Conservation (phyloP, 2,113 vertebrate species). For the Mus spicilegus region DNA sequence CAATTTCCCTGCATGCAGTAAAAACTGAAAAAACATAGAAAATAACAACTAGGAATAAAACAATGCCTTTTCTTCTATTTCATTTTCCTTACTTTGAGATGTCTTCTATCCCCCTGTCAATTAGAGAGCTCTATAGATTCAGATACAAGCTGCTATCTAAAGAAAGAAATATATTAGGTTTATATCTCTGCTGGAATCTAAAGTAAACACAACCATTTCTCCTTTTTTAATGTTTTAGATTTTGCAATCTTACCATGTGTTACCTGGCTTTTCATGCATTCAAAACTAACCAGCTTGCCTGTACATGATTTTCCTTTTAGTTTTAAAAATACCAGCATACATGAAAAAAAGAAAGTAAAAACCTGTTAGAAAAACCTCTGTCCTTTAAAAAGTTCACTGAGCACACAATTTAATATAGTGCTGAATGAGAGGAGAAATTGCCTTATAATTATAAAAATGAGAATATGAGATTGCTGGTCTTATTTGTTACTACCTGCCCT, state of each 20-base stretch:
- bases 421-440: slow-evolving; percentile 47
- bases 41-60: slow-evolving; percentile 61
- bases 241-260: slow-evolving; percentile 9
- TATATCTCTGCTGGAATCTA: slow-evolving; percentile 59
- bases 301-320: slow-evolving; percentile 23
- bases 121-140: slow-evolving; percentile 51
- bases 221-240: slow-evolving; percentile 7
- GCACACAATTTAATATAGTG: slow-evolving; percentile 16
- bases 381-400: slow-evolving; percentile 64
- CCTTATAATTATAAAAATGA: slow-evolving; percentile 44
- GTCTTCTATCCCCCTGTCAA: slow-evolving; percentile 54
- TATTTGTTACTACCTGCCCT: slow-evolving; percentile 12
- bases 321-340: slow-evolving; percentile 41
- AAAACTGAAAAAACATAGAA: slow-evolving; percentile 56
- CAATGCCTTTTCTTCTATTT: slow-evolving; percentile 46
- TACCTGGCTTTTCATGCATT: slow-evolving; percentile 53
- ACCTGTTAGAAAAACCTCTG: slow-evolving; percentile 17
- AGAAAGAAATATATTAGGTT: background rate
- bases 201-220: slow-evolving; percentile 62
- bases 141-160: slow-evolving; percentile 36
- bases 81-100: slow-evolving; percentile 64
- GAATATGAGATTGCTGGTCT: background rate
- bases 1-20: slow-evolving; percentile 52
- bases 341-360: slow-evolving; percentile 33
- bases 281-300: slow-evolving; percentile 27